These are phyloP conservation scores for Ormyrus labotus DNA, from an alignment of 2,888 invertebrate genomes.

Conservation along the genomic window DNA sequence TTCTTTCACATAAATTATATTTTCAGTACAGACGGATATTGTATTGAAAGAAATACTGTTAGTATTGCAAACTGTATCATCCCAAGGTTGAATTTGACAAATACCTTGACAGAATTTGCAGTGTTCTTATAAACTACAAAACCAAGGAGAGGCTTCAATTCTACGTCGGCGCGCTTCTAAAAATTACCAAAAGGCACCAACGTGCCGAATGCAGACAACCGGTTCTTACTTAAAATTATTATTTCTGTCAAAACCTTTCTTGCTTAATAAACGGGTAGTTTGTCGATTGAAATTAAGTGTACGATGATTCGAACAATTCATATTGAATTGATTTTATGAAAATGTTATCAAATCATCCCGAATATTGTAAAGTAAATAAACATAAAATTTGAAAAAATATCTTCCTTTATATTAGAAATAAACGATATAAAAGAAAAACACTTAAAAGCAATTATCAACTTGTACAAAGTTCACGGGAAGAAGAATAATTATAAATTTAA, in stretches of 20 bases:
- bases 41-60: conserved; percentile 14
- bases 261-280: neutral
- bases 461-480: conserved; percentile 4
- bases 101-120: conserved; percentile 19
- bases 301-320: no score
- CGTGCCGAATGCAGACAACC: neutral
- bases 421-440: neutral
- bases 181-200: conserved; percentile 15
- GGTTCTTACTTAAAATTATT: conserved; percentile 17
- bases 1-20: neutral
- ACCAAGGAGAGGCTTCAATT: conserved; percentile 30
- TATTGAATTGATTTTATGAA: neutral
- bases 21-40: no score
- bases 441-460: no score
- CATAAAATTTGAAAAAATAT: conserved; percentile 22
- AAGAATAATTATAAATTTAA: conserved; percentile 17
- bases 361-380: conserved; percentile 9
- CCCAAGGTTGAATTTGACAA: conserved; percentile 14
- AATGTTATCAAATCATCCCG: conserved; percentile 2
- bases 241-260: neutral
- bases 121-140: conserved; percentile 32
- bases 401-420: neutral
- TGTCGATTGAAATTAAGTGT: no score
- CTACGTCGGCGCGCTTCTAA: conserved; percentile 24
- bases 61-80: neutral